phyloP scores from a whole-genome alignment of 2,797 vertebrate genomes.

The Melopsittacus undulatus region DNA sequence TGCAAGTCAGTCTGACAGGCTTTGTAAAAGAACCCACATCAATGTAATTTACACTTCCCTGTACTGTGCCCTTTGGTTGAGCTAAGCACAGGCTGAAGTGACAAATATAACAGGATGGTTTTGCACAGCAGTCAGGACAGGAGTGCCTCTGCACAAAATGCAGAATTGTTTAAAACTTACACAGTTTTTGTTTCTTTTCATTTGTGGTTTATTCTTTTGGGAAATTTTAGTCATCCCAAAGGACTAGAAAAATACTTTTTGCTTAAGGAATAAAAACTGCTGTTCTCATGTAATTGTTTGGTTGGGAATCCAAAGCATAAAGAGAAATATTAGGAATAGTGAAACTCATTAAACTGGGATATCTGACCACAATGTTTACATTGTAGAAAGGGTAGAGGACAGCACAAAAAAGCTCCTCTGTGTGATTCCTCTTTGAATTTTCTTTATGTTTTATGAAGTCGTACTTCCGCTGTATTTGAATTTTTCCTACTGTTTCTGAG shows the following conservation, averaged over 20 bases:
- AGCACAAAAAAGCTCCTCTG: not conserved
- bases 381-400: not conserved
- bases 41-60: not conserved
- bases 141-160: not conserved
- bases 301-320: not conserved
- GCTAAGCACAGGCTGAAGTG: not conserved
- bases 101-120: not conserved
- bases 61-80: constrained; percentile 16
- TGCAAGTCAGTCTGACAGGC: constrained; percentile 11
- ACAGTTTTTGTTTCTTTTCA: not conserved
- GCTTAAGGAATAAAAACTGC: not conserved
- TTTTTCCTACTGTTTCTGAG: not conserved
- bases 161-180: not conserved
- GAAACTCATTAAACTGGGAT: not conserved
- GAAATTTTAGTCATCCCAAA: not conserved
- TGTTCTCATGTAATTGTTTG: not conserved
- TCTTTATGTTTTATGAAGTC: not conserved
- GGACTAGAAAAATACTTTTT: not conserved
- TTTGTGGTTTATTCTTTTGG: not conserved
- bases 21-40: not conserved
- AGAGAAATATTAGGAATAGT: not conserved
- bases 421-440: not conserved
- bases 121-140: not conserved
- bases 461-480: not conserved
- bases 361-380: not conserved